Conservation (phyloP, 92 coral and sea anemone species). For the Parazoanthus atlanticus region DNA sequence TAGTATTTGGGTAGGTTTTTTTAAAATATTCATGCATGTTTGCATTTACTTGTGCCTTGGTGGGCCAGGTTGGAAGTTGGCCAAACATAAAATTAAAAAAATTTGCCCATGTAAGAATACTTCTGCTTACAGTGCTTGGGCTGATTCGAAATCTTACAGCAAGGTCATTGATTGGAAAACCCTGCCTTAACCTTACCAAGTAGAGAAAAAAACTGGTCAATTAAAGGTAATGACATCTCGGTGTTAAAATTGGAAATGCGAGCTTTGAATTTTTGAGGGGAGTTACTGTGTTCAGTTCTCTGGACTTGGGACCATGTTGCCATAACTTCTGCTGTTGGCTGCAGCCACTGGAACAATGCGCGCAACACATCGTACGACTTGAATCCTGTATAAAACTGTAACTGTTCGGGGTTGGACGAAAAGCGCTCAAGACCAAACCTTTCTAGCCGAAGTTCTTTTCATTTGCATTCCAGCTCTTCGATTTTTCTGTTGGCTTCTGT, state of each 20-base stretch:
- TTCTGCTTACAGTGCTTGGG: slow-evolving; percentile 30
- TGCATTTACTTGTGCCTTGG: not conserved
- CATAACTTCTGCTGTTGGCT: slow-evolving; percentile 20
- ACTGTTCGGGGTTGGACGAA: slow-evolving; percentile 18
- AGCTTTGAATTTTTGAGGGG: not conserved
- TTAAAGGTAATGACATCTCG: slow-evolving; percentile 18
- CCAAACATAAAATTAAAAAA: not conserved
- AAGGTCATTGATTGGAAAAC: slow-evolving; percentile 29
- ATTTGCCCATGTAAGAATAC: not conserved
- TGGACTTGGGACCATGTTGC: slow-evolving; percentile 38
- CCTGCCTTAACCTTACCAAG: slow-evolving; percentile 24
- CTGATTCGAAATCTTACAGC: slow-evolving; percentile 41
- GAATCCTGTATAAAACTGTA: slow-evolving; percentile 37
- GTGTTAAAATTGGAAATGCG: not conserved
- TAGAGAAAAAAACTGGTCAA: slow-evolving; percentile 31
- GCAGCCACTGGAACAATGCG: slow-evolving; percentile 18
- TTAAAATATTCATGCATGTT: no score
- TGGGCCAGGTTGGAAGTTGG: not conserved
- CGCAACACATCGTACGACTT: slow-evolving; percentile 11
- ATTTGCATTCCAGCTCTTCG: not conserved
- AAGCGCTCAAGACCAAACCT: slow-evolving; percentile 2
- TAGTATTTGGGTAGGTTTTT: no score
- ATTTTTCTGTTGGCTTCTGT: no score
- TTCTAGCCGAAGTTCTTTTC: no score
- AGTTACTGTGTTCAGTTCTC: not conserved